These are phyloP conservation scores for Cottus gobio DNA, from an alignment of 2,113 vertebrate species.

Conservation along the genomic window DNA sequence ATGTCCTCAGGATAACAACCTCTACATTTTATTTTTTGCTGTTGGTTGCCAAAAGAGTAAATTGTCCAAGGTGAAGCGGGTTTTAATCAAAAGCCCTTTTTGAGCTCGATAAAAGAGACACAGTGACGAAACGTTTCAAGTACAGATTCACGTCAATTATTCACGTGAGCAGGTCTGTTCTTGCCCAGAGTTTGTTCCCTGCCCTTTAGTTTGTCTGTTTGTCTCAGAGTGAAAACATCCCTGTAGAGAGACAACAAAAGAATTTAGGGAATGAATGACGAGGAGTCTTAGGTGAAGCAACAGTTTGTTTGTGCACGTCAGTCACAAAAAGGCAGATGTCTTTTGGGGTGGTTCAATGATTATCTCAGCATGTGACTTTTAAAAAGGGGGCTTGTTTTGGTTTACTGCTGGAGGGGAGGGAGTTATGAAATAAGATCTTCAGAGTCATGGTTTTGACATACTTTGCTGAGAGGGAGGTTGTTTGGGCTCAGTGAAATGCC, in stretches of 20 bases:
- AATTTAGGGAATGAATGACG: conserved; percentile 2
- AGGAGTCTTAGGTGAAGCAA: not conserved
- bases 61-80: not conserved
- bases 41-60: not conserved
- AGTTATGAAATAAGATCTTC: conserved; percentile 58
- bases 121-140: not conserved
- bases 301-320: conserved; percentile 22
- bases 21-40: too few species aligned
- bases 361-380: not conserved
- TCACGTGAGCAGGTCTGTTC: conserved; percentile 10
- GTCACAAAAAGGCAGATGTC: not conserved
- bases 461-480: conserved; percentile 60
- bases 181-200: conserved; percentile 11
- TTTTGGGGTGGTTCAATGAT: not conserved
- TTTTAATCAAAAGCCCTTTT: not conserved
- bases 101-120: not conserved
- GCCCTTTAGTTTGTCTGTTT: not conserved
- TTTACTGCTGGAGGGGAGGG: not conserved
- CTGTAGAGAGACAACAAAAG: not conserved
- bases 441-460: conserved; percentile 61
- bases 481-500: conserved; percentile 54
- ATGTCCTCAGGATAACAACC: not conserved
- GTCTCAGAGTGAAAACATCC: not conserved
- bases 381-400: not conserved
- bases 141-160: not conserved